These are phyloP conservation scores for Bombus superbus DNA, from an alignment of 1,140 invertebrate species.

Conservation along the genomic window DNA sequence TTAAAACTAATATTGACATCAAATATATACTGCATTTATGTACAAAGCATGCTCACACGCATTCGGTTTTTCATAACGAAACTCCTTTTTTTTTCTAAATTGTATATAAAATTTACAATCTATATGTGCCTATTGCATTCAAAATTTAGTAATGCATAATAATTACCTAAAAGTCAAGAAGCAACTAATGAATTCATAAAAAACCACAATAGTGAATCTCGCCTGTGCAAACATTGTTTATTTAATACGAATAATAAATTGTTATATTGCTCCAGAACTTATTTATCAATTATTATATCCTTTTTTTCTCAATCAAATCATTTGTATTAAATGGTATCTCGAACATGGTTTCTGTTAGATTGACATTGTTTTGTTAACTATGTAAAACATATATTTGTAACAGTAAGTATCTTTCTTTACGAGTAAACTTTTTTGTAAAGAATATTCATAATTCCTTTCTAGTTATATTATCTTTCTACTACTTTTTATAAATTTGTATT, in stretches of 20 bases:
- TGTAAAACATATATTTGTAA: constrained; percentile 13
- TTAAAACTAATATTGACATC: constrained; percentile 34
- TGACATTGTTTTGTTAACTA: neutral
- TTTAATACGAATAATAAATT: constrained; percentile 23
- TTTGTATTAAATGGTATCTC: constrained; percentile 6
- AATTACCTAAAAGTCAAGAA: constrained; percentile 11
- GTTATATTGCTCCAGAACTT: constrained; percentile 4
- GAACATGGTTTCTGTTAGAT: neutral
- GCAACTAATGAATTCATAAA: constrained; percentile 6
- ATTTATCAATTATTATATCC: constrained; percentile 3
- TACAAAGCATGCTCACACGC: constrained; percentile 61
- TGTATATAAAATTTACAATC: neutral
- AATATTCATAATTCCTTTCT: neutral
- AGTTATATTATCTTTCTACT: constrained; percentile 8
- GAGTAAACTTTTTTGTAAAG: neutral
- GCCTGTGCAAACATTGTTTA: constrained; percentile 61
- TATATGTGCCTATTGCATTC: constrained; percentile 20
- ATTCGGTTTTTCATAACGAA: constrained; percentile 27
- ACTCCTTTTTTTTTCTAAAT: neutral
- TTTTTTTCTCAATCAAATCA: neutral
- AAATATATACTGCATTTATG: constrained; percentile 35
- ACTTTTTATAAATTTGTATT: neutral
- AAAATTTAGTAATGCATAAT: neutral
- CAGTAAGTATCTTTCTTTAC: neutral
- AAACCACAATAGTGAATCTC: constrained; percentile 39